phyloP scores from a whole-genome alignment of 2,797 vertebrate species.

The Urophycis tenuis region DNA sequence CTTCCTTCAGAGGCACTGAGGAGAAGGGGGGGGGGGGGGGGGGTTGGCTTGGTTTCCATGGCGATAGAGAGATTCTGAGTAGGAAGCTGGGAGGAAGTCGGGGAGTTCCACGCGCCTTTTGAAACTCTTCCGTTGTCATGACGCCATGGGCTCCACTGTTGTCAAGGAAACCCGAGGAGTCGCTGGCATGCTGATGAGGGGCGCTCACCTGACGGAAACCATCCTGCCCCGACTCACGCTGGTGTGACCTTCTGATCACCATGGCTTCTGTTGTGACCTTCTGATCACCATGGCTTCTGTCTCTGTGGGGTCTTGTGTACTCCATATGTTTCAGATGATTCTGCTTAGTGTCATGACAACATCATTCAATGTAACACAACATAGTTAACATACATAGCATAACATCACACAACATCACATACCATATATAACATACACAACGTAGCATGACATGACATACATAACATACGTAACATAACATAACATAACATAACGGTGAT shows the following conservation, averaged over 20 bases:
- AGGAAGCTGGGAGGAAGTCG: constrained; percentile 75
- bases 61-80: constrained; percentile 62
- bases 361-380: neutral
- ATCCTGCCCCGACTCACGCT: neutral
- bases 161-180: constrained; percentile 74
- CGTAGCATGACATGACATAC: no score
- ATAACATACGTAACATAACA: no score
- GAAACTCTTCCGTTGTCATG: constrained; percentile 77
- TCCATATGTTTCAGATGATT: neutral
- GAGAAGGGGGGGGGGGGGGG: constrained; percentile 12
- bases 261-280: neutral
- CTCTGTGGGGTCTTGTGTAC: neutral
- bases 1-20: constrained; percentile 49
- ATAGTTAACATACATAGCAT: no score
- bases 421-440: no score
- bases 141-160: constrained; percentile 62
- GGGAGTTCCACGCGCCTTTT: constrained; percentile 67
- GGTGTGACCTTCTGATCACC: neutral
- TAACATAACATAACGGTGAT: no score
- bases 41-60: constrained; percentile 75
- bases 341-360: neutral
- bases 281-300: neutral
- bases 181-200: constrained; percentile 73
- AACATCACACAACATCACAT: no score
- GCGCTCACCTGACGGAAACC: constrained; percentile 35